Evolutionary conservation across 2,888 invertebrate genomes (phyloP), one percentile per base, ranked within the genome.

Genomic region (Trissolcus japonicus): DNA sequence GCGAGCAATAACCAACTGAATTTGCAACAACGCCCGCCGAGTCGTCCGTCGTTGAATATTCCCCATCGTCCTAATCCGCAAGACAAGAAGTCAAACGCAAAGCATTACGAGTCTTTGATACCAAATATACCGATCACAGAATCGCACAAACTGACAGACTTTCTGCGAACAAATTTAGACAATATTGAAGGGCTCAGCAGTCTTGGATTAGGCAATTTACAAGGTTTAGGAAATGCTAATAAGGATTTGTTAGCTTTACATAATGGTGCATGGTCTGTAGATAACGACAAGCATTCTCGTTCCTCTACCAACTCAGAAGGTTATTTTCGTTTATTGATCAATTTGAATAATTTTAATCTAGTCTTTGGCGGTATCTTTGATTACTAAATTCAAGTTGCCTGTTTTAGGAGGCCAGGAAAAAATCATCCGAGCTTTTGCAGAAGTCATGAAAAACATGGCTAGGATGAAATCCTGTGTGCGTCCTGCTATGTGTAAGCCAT

Each of bases 401-500:
- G 14, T 66, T 71, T 16, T 35, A 84, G 91, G 92, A 55, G 95
- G 95, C 0, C 95, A 95, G 89, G 96, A 96, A 89, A 95, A 96
- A 84, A 95, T 96, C 76, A 94, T 96, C 73, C 91, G 95, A 76
- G 95, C 95, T 16, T 96, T 96, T 89, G 93, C 94, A 0, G 95
- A 96, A 89, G 92, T 96, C 55, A 95, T 96, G 93, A 94, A 95
- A 85, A 96, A 96, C 89, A 94, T 96, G 93, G 94, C 94, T 82
- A 93, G 95, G 85, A 96, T 96, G 95, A 95, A 96, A 88, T 94
- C 95, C 57, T 96, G 95, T 86, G 95, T 96, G 82, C 92, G 95
- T 69, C 96, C 95, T 77, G 94, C 96, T 74, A 96, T 96, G 96
- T 96, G 95, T 89, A 96, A 96, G 89, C 96, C 96, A 19, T 96